Conservation (phyloP, 92 coral and sea anemone species). For the Siderastrea siderea region DNA sequence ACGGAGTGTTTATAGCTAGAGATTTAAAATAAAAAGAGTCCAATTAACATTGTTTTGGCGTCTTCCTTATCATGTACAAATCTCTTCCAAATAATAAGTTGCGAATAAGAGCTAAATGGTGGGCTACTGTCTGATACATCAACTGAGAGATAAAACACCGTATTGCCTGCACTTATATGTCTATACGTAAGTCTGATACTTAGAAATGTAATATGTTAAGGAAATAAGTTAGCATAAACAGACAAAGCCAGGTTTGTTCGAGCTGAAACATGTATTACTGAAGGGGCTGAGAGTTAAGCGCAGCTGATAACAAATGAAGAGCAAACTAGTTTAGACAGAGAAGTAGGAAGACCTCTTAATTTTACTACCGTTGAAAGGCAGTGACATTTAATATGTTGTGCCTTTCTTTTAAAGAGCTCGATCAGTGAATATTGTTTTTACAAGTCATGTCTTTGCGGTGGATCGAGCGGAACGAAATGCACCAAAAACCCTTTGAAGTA, state of each 20-base stretch:
- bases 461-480: background rate
- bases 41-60: background rate
- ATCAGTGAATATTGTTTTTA: background rate
- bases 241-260: background rate
- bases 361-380: background rate
- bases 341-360: background rate
- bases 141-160: slow-evolving; percentile 1
- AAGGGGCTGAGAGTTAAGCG: too few species aligned
- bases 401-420: too few species aligned
- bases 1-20: background rate
- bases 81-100: background rate
- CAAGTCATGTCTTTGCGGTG: background rate
- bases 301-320: too few species aligned
- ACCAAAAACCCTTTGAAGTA: background rate
- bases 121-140: slow-evolving; percentile 11
- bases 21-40: background rate
- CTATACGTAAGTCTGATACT: background rate
- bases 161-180: background rate
- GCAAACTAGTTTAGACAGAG: background rate
- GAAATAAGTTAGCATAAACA: background rate
- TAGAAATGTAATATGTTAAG: background rate
- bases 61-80: background rate
- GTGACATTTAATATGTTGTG: background rate
- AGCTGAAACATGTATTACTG: background rate
- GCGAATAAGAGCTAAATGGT: background rate